Base-by-base conservation (phyloP, 2,797 vertebrate species). In the Semotilus atromaculatus region DNA sequence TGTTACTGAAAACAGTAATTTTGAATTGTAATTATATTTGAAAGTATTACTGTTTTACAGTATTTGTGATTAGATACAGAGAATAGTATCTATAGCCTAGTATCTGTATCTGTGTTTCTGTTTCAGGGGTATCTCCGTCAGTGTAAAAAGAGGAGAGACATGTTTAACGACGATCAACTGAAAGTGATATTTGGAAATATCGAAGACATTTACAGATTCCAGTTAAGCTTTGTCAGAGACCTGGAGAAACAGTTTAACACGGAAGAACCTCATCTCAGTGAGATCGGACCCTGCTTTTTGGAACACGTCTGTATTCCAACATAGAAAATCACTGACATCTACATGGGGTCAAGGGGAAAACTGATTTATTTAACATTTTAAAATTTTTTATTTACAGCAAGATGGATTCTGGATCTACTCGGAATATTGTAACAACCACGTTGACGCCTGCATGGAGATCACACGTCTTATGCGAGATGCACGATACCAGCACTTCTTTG, bases 401-500 rank as follows among this genome's bases (percentile, higher is more conserved):
- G 98, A 99, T 7, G 98, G 98, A 77, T 99, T 99, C 94, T 99
- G 98, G 98, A 99, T 99, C 93, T 99, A 99, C 31, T 99, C 98
- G 0, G 98, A 99, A 92, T 99, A 99, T 95, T 99, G 98, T 93
- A 99, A 99, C 93, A 99, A 99, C 89, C 98, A 99, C 83, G 93
- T 99, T 94, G 98, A 99, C 2, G 97, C 98, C 0, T 99, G 98
- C 90, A 99, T 99, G 97, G 98, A 99, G 92, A 95, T 99, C 88
- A 98, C 97, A 90, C 98, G 98, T 90, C 96, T 99, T 90, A 99
- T 97, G 97, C 97, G 98, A 82, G 98, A 99, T 48, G 97, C 97
- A 91, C 95, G 98, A 90, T 99, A 99, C 94, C 97, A 98, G 95
- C 97, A 99, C 92, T 99, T 99, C 94, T 99, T 99, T 36, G 98